These are phyloP conservation scores for Microcebus lehilahytsara DNA, from an alignment of 2,113 vertebrate species.

Conservation along the genomic window DNA sequence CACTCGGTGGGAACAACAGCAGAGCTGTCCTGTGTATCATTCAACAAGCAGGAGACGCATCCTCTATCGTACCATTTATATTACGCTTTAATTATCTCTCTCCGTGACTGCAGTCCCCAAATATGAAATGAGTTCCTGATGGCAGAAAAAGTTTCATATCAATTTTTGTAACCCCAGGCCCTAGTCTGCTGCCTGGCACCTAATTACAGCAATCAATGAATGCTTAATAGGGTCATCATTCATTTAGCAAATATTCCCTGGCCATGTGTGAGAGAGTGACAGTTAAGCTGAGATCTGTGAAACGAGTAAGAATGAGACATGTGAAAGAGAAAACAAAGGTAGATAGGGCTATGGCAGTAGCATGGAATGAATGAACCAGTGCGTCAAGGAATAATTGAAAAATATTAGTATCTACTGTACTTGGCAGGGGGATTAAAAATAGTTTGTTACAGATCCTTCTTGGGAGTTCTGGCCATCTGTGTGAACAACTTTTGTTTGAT, in stretches of 20 bases:
- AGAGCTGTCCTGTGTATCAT: neutral
- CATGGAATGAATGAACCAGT: neutral
- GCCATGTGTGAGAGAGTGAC: neutral
- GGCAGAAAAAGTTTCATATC: constrained; percentile 45
- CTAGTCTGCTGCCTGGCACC: constrained; percentile 24
- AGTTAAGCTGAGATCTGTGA: neutral
- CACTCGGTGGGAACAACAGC: neutral
- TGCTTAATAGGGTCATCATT: constrained; percentile 62
- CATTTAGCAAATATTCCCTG: constrained; percentile 63
- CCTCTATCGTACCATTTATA: neutral
- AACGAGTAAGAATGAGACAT: neutral
- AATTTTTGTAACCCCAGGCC: constrained; percentile 54
- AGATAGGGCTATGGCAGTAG: neutral
- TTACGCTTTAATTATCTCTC: constrained; percentile 55
- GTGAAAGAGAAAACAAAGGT: neutral
- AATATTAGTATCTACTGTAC: accelerated
- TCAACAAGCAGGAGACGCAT: neutral
- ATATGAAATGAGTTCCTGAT: constrained; percentile 23
- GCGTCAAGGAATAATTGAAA: neutral
- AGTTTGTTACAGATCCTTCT: neutral
- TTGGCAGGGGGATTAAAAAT: neutral
- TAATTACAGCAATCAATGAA: constrained; percentile 72
- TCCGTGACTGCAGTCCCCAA: neutral
- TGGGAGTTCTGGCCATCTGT: neutral
- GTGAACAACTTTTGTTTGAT: neutral